phyloP scores from a whole-genome alignment of 2,113 vertebrate species.

The Pseudorasbora parva region DNA sequence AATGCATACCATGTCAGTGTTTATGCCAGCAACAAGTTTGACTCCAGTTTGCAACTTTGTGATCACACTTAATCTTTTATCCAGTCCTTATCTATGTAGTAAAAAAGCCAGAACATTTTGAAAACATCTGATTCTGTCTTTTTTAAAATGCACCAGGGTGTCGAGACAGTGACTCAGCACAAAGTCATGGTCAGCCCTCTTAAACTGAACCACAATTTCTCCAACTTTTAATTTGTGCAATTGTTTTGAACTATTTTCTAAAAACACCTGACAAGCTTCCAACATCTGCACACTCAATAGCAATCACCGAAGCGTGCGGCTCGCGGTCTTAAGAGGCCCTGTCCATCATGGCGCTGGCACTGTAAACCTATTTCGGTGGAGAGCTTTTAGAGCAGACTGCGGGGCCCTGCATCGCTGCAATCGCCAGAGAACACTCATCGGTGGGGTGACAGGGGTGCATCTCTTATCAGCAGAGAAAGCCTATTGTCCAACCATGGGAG shows the following conservation, averaged over 20 bases:
- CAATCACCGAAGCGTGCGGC: conserved; percentile 64
- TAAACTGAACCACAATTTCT: background rate
- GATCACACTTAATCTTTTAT: background rate
- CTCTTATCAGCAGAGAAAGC: conserved; percentile 78
- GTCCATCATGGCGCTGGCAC: conserved; percentile 72
- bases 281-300: conserved; percentile 69
- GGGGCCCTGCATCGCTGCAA: conserved; percentile 69
- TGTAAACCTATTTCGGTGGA: conserved; percentile 77
- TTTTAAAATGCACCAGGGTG: background rate
- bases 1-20: background rate
- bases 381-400: conserved; percentile 77
- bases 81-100: background rate
- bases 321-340: conserved; percentile 71
- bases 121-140: background rate
- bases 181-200: background rate
- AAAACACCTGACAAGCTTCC: conserved; percentile 18
- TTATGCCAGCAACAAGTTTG: background rate
- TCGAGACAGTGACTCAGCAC: conserved; percentile 30
- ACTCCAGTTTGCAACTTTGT: background rate
- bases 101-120: background rate
- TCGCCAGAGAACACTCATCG: conserved; percentile 75
- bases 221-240: conserved; percentile 14
- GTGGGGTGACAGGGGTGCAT: conserved; percentile 77
- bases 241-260: conserved; percentile 28
- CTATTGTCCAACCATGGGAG: conserved; percentile 79